A percentile compares a stretch with the other conserved stretches of the same genome.
Evolutionary conservation across 2,888 invertebrate species (phyloP).

Genomic region (Chaetogeoica ovagalla): DNA sequence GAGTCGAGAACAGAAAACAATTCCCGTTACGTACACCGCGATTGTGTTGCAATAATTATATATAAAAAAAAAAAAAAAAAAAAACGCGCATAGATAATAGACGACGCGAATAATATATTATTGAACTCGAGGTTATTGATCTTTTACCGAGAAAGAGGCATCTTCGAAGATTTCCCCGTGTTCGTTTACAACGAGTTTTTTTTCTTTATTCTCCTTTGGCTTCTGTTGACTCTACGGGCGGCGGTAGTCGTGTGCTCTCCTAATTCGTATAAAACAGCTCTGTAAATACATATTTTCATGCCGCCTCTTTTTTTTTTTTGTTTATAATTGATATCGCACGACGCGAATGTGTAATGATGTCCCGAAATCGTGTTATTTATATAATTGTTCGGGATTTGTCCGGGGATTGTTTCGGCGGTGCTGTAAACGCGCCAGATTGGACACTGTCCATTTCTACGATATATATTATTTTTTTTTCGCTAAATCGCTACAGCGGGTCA

Average conservation of each 20-base stretch:
- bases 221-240: background rate
- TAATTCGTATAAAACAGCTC: background rate
- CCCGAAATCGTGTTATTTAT: slow-evolving; percentile 32
- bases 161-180: background rate
- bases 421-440: slow-evolving; percentile 47
- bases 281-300: no score
- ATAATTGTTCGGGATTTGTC: slow-evolving; percentile 27
- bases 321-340: background rate
- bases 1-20: background rate
- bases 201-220: background rate
- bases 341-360: background rate
- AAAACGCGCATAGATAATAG: background rate
- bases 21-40: background rate
- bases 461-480: background rate
- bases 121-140: background rate
- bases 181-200: background rate
- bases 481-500: slow-evolving; percentile 20
- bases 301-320: background rate
- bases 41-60: slow-evolving; percentile 1
- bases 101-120: background rate
- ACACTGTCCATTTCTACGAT: slow-evolving; percentile 39
- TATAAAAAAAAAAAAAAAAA: no score
- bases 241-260: background rate
- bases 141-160: no score
- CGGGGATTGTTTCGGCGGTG: slow-evolving; percentile 19